Evolutionary conservation across 64 coral and sea anemone genomes (phyloP).

Genomic region (Hydrozoanthus tunicans): DNA sequence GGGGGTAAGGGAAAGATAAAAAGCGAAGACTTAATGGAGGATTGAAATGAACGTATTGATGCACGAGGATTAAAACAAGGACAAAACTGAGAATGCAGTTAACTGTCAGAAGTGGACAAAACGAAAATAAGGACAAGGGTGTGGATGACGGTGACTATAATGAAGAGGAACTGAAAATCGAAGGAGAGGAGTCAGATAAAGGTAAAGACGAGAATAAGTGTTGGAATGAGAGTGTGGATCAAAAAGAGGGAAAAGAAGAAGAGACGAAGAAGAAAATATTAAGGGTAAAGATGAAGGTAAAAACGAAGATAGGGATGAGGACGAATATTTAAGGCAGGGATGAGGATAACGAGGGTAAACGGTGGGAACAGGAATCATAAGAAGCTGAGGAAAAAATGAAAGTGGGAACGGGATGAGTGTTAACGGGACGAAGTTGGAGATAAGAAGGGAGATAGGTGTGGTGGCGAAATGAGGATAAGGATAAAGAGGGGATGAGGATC

Average conservation of each 20-base stretch:
- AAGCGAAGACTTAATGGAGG: background rate
- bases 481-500: background rate
- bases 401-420: too few species aligned
- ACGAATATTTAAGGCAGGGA: background rate
- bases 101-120: background rate
- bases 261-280: background rate
- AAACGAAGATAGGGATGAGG: background rate
- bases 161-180: background rate
- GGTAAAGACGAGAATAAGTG: background rate
- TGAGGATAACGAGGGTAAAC: background rate
- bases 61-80: background rate
- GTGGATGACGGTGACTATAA: background rate
- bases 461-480: background rate
- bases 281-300: background rate
- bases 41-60: background rate
- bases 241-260: background rate
- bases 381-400: too few species aligned
- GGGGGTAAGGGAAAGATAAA: too few species aligned
- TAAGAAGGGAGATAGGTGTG: too few species aligned
- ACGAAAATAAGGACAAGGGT: background rate
- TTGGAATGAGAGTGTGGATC: background rate
- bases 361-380: too few species aligned
- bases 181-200: background rate
- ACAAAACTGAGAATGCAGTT: background rate
- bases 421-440: too few species aligned